A percentile compares a stretch with the other conserved stretches of the same genome.
Conservation (phyloP, 1,140 invertebrate species). For the Pseudomyrmex gracilis region DNA sequence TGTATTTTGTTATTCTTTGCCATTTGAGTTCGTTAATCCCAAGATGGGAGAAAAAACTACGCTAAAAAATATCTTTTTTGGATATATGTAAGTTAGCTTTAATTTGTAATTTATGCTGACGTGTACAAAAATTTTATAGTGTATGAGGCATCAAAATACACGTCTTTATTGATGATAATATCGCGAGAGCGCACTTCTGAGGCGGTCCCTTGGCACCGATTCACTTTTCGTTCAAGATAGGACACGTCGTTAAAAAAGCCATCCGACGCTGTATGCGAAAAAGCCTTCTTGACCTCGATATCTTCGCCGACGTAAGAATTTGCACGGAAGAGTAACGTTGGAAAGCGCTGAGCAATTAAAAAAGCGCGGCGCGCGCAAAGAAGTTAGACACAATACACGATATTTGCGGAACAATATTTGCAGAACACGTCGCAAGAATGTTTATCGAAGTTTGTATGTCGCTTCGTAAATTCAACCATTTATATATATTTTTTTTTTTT, state of each 20-base stretch:
- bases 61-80: too few relatives aligned
- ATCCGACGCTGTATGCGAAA: neutral
- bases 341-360: slow-evolving; percentile 15
- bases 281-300: slow-evolving; percentile 29
- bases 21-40: neutral
- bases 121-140: neutral
- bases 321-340: neutral
- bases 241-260: slow-evolving; percentile 18
- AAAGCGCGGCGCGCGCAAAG: neutral
- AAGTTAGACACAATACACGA: slow-evolving; percentile 10
- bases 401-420: slow-evolving; percentile 12
- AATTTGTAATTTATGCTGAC: too few relatives aligned
- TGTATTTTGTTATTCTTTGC: neutral
- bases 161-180: neutral
- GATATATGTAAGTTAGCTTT: too few relatives aligned
- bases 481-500: neutral
- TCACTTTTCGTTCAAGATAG: slow-evolving; percentile 1
- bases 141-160: neutral
- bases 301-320: slow-evolving; percentile 21
- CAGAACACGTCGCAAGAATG: neutral
- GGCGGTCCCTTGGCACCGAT: slow-evolving; percentile 17
- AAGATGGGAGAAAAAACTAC: neutral
- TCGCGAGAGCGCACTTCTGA: neutral
- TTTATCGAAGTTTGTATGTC: slow-evolving; percentile 1
- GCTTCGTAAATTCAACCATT: neutral